Evolutionary conservation across 2,797 vertebrate genomes (phyloP).

Genomic region (Molothrus ater): DNA sequence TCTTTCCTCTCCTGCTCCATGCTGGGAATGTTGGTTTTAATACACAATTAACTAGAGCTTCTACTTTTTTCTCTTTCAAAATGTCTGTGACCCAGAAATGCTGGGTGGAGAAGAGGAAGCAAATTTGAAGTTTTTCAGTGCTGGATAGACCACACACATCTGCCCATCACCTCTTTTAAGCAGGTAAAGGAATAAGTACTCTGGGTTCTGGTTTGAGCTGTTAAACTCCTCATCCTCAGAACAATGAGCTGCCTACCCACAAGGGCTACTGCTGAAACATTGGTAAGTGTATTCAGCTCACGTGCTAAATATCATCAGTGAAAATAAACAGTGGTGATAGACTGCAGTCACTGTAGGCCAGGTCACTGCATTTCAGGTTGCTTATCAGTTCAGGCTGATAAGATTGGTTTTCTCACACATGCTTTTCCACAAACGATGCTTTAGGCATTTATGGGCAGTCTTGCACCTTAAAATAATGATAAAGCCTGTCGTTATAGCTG

Average conservation of each 20-base stretch:
- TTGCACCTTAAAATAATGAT: background rate
- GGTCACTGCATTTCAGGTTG: background rate
- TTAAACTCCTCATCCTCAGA: background rate
- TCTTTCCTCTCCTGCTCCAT: background rate
- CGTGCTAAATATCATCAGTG: background rate
- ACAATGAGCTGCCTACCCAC: background rate
- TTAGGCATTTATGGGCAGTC: background rate
- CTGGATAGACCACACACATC: background rate
- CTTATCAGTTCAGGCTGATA: background rate
- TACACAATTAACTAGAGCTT: background rate
- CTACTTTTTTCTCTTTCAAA: background rate
- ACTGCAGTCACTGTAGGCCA: background rate
- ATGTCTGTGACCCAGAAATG: background rate
- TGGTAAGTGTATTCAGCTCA: background rate
- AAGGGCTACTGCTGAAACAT: background rate
- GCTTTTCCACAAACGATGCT: background rate
- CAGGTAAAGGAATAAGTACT: background rate
- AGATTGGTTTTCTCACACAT: fast-evolving
- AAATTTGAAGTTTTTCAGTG: background rate
- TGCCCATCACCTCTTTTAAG: background rate
- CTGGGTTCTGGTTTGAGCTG: background rate
- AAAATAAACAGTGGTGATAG: background rate
- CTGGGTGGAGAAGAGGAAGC: background rate
- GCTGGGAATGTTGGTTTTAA: background rate
- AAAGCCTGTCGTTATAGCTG: background rate